Conservation (phyloP, 2,113 vertebrate species). For the Lycocorax pyrrhopterus region DNA sequence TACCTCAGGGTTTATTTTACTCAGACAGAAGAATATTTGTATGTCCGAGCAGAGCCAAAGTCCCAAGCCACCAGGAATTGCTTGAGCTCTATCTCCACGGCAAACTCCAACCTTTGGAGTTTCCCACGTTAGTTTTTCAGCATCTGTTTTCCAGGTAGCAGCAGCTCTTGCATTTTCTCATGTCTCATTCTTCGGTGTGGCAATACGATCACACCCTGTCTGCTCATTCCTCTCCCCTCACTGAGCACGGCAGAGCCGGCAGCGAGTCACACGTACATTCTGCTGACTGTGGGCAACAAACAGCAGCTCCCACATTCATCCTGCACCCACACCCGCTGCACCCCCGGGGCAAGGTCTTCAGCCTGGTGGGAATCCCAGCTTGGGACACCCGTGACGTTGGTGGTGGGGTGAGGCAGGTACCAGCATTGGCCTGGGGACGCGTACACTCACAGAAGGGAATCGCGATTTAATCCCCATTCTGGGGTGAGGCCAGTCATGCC, state of each 20-base stretch:
- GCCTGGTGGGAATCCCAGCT: neutral
- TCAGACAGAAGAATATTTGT: neutral
- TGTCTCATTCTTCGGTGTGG: neutral
- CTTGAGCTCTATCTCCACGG: neutral
- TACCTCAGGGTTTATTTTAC: neutral
- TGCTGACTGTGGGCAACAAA: neutral
- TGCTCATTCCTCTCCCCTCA: neutral
- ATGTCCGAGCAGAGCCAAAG: neutral
- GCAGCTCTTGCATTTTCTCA: neutral
- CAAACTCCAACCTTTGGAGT: neutral
- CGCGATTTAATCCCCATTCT: rapidly evolving
- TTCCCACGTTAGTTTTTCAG: slow-evolving; percentile 13
- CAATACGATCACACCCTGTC: neutral
- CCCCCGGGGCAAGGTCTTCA: neutral
- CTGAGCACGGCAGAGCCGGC: neutral
- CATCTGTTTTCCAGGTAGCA: neutral
- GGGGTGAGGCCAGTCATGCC: rapidly evolving
- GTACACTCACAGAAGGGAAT: rapidly evolving
- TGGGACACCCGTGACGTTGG: neutral
- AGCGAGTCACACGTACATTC: neutral
- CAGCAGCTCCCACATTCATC: neutral
- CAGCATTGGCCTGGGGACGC: neutral
- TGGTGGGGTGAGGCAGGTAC: neutral
- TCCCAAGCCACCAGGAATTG: neutral
- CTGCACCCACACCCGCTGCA: neutral